Base-by-base conservation (phyloP, 1,140 invertebrate species). In the Mycetomoellerius zeteki region DNA sequence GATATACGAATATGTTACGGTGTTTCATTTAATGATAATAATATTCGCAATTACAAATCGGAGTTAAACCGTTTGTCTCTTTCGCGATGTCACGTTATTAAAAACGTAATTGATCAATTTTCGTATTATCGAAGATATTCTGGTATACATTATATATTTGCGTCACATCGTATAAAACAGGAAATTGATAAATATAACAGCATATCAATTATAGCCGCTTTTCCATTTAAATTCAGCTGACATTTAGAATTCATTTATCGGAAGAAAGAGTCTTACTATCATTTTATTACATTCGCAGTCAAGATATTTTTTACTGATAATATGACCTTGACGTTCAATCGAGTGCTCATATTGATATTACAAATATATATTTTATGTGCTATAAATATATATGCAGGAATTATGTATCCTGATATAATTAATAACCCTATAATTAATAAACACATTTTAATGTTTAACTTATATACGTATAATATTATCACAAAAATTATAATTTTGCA, bases 51-150 rank as follows among this genome's bases (percentile, higher is more conserved):
- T 81, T 71, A 56, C 10, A n/a, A 27, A 3, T 12, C 27, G 5
- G 37, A 80, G n/a, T 54, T 54, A 24, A 69, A 67, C 0, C 27
- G 78, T 33, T 24, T 24, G 24, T 81, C 52, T 72, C 7, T 72
- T 58, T 30, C 5, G 21, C 24, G 8, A n/a, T 27, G 16, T 52
- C 33, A 47, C 12, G 8, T n/a, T 14, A 37, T 54, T 37, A 16
- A 67, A 67, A 80, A 2, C 5, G n/a, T 24, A 56, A 81, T 82
- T 58, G n/a, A 58, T 62, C 33, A 47, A 60, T 47, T 72, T 58
- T 12, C 16, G 14, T 21, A 47, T 50, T 43, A 47, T 82, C 14
- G 1, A 58, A 72, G 12, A 43, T 30, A 72, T 58, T 3, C 37
- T 58, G 16, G 3, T 19, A 30, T 14, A 43, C 24, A 27, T 30